Conservation (phyloP, 2,888 invertebrate genomes). For the Alviniconcha strummeri region DNA sequence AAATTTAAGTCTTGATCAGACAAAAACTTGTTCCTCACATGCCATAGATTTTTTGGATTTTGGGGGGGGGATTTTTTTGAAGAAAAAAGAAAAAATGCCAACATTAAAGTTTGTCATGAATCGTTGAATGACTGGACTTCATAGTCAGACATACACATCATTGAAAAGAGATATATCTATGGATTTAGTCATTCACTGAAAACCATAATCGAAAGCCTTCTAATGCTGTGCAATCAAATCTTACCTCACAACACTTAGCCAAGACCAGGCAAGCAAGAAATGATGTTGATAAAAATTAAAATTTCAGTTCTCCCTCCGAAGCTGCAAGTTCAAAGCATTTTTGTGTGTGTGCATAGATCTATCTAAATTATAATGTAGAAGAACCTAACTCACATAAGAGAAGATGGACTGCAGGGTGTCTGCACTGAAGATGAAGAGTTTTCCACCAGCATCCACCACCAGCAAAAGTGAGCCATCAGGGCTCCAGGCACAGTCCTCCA, state of each 20-base stretch:
- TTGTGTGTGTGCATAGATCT: no score
- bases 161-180: no score
- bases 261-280: no score
- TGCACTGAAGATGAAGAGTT: conserved; percentile 56
- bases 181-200: no score
- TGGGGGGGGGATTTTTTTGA: no score
- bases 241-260: not conserved
- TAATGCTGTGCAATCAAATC: not conserved
- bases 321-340: no score
- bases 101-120: no score
- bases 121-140: not conserved
- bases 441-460: conserved; percentile 57
- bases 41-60: not conserved
- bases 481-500: conserved; percentile 61
- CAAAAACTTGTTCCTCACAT: not conserved
- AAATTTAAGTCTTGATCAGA: not conserved
- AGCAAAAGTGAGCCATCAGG: conserved; percentile 60
- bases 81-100: no score
- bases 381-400: conserved; percentile 47
- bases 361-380: no score
- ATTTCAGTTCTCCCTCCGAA: no score
- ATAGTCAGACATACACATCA: not conserved
- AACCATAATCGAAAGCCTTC: not conserved
- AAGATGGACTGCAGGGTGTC: conserved; percentile 52
- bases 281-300: no score